Percentiles rank a stretch among this genome's conserved stretches.
phyloP scores from a whole-genome alignment of 1,140 invertebrate species.

The Colletes gigas region DNA sequence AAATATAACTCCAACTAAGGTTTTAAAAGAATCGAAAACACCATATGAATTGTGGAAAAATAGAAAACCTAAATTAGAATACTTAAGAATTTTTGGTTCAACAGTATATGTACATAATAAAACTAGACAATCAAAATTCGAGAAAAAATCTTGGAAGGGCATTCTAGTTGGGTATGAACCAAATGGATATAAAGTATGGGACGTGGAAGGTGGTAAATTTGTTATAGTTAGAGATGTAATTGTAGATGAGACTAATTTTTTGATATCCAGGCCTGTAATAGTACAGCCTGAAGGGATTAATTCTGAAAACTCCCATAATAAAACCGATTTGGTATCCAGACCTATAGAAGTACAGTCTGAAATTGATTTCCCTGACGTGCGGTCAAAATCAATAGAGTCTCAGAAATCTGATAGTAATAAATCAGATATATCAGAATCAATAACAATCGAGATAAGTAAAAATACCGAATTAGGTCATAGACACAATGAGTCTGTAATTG shows the following conservation, averaged over 20 bases:
- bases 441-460: background rate
- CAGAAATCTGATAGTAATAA: slow-evolving; percentile 15
- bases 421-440: background rate
- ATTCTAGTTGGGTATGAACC: slow-evolving; percentile 75
- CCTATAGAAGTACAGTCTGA: background rate
- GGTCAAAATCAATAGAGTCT: slow-evolving; percentile 1
- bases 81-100: slow-evolving; percentile 80
- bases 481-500: background rate
- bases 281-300: background rate
- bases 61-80: slow-evolving; percentile 76
- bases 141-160: slow-evolving; percentile 72
- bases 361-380: background rate
- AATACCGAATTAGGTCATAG: background rate
- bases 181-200: slow-evolving; percentile 74
- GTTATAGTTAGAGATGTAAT: background rate
- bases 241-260: background rate
- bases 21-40: slow-evolving; percentile 61
- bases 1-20: slow-evolving; percentile 74
- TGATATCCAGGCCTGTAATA: background rate
- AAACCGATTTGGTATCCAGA: background rate
- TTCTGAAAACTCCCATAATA: background rate
- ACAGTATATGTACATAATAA: slow-evolving; percentile 78
- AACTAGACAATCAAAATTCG: slow-evolving; percentile 74
- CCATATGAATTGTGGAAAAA: slow-evolving; percentile 79
- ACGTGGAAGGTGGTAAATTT: background rate